Percentiles rank a stretch among this genome's conserved stretches.
Conservation (phyloP, 2,113 vertebrate genomes). For the Orthonyx spaldingii region DNA sequence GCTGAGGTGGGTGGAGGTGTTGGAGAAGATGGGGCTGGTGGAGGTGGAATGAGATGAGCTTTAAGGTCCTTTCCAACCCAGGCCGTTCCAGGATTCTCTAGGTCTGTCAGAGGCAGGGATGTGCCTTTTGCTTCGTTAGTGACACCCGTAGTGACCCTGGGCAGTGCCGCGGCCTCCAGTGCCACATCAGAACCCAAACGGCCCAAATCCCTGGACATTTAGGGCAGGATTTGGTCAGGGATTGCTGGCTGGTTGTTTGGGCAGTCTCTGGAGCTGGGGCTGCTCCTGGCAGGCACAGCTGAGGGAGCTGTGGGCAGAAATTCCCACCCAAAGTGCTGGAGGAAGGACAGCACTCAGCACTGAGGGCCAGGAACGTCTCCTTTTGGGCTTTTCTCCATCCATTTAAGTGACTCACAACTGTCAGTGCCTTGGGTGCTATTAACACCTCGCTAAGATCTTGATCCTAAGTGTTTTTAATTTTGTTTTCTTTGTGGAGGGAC, state of each 20-base stretch:
- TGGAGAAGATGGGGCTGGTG: not conserved
- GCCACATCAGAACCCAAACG: not conserved
- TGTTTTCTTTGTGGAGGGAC: not conserved
- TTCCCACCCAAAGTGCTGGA: accelerated
- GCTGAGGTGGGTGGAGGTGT: not conserved
- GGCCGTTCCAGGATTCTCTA: not conserved
- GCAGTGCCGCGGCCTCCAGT: not conserved
- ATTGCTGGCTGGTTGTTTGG: not conserved
- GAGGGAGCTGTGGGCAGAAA: not conserved
- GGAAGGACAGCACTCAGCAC: not conserved
- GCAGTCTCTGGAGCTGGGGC: not conserved
- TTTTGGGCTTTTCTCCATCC: not conserved
- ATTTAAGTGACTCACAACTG: not conserved
- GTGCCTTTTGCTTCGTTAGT: not conserved
- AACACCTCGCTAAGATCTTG: slow-evolving; percentile 11
- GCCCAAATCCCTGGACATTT: not conserved
- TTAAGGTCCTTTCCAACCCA: not conserved
- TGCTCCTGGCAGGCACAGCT: not conserved
- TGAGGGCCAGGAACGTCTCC: accelerated
- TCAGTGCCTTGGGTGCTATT: slow-evolving; percentile 17
- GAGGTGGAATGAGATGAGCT: not conserved
- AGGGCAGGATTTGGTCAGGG: not conserved
- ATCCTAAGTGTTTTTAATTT: not conserved
- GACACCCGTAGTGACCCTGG: accelerated
- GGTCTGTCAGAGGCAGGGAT: not conserved